Evolutionary conservation across 37 sponge, comb jelly and placozoan genomes (phyloP), one percentile per base, ranked within the genome.

Genomic region (Eunapius fragilis): DNA sequence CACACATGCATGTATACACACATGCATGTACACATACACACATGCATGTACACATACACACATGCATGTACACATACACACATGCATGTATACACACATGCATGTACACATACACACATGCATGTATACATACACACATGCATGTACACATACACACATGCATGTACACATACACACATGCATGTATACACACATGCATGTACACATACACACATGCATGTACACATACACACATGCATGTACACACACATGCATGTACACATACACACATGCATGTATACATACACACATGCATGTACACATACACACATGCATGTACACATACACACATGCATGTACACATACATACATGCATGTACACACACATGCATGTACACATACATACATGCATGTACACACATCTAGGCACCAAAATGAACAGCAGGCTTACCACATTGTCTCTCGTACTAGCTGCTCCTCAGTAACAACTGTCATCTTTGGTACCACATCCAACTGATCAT

Each of bases 361-460:
- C 73, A 82, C 37, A 69, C 69, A 80, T 37, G 58, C 81, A 80
- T 24, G 5, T 37, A 68, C 34, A 26, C 31, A 80, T 37, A 68
- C 81, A 80, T 70, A 80, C 37, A 76, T 11, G 7, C 25, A 12
- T 28, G 6, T 17, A 81, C 0, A 34, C 30, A 28, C 30, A 28
- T 12, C 47, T 9, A 58, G 19, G 14, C 58, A 58, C 58, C 6
- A 10, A 10, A 58, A 41, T 41, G 41, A 3, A 41, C 41, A 41
- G 14, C 14, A 58, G 23, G 69, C 84, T 72, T 26, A 89, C 90
- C 90, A 90, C 19, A 90, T 23, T 22, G 90, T 90, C 31, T 90
- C 90, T 31, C 90, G 37, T 22, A 90, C 82, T 30, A 85, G 35
- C 37, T 90, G 82, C 24, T 33, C 37, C 78, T 90, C 90, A 0